These are phyloP conservation scores for Lasiurus borealis DNA, from an alignment of 2,113 vertebrate species.

Conservation along the genomic window DNA sequence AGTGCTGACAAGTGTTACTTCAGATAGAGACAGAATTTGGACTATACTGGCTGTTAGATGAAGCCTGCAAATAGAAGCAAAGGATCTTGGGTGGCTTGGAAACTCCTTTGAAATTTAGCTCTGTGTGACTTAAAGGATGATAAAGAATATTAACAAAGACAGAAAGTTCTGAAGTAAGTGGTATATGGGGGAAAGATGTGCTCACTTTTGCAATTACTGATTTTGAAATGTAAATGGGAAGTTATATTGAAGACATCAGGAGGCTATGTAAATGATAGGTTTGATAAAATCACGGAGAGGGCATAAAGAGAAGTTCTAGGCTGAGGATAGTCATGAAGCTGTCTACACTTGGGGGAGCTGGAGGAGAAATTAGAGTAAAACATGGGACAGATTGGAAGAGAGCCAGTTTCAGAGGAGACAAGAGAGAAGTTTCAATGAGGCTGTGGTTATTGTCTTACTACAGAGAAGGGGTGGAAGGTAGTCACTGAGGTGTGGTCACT, in stretches of 20 bases:
- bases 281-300: neutral
- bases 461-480: neutral
- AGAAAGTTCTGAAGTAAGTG: neutral
- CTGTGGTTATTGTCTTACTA: neutral
- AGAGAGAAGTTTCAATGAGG: neutral
- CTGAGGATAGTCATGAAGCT: neutral
- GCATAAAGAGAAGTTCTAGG: neutral
- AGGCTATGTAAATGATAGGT: neutral
- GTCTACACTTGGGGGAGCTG: neutral
- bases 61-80: neutral
- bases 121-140: neutral
- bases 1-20: neutral
- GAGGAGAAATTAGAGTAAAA: neutral
- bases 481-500: neutral
- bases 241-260: neutral
- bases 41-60: neutral
- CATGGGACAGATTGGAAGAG: neutral
- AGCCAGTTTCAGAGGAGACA: neutral
- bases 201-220: slow-evolving; percentile 26
- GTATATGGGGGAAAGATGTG: neutral
- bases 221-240: slow-evolving; percentile 39
- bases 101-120: neutral
- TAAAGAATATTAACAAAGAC: neutral
- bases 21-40: neutral
- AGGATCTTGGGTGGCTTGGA: neutral